Evolutionary conservation across 2,797 vertebrate genomes (phyloP), one percentile per base, ranked within the genome.

Genomic region (Loriculus beryllinus): DNA sequence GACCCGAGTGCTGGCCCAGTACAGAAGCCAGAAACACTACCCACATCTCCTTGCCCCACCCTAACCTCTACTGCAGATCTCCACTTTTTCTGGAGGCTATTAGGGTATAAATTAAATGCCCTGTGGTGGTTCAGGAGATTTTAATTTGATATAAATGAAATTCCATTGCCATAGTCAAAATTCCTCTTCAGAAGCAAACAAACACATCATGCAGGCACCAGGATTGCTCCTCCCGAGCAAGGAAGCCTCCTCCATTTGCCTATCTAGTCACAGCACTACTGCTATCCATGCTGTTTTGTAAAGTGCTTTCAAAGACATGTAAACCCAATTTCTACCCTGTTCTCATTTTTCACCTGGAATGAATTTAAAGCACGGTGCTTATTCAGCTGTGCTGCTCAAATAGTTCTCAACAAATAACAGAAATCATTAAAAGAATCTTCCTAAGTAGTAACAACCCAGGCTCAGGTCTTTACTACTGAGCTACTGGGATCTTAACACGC

Each of bases 321-420:
- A 79, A 88, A 86, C 56, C 33, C 83, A 86, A 67, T 88, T 86
- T 90, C 95, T 91, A 75, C 63, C 91, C 86, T 65, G 42, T 84
- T 92, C 82, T 95, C 63, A 54, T 93, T 96, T 92, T 92, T 92
- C 92, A 93, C 13, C 42, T 37, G n/a, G 88, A 95, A 92, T 94
- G 83, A 94, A 95, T 95, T 96, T 94, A 82, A 67, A 95, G 70
- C 85, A 94, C 22, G 28, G 91, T 89, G 93, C 86, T 95, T 84
- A 92, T 72, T 93, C 79, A 91, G 92, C 88, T 76, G 48, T 87
- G 92, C 74, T 91, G 94, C 93, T 12, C 37, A 96, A 96, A 95
- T 40, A 86, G 86, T 96, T 97, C 96, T 92, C 88, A 95, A 94
- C 90, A 97, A 97, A 96, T 93, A 97, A 90, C 78, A 94, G 77